Conservation (phyloP, 2,113 vertebrate species). For the Solea solea region DNA sequence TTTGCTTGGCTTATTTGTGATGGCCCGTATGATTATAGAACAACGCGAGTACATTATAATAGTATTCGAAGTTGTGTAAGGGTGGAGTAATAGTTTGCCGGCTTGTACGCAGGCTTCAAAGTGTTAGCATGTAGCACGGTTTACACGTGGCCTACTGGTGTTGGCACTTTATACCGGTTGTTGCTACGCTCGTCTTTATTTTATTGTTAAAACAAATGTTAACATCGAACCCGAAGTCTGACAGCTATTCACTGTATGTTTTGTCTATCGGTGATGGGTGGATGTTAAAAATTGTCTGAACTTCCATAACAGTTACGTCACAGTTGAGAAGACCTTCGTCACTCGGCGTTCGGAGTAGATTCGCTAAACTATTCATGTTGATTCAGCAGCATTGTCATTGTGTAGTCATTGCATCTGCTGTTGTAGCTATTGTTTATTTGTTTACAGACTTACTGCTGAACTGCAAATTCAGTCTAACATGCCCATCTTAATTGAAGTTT, state of each 20-base stretch:
- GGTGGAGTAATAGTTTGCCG: not conserved
- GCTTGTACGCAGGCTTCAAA: not conserved
- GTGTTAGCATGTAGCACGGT: slow-evolving; percentile 61
- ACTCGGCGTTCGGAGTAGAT: not conserved
- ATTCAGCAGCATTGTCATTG: too few relatives aligned
- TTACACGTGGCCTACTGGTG: slow-evolving; percentile 72
- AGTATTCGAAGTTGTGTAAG: too few relatives aligned
- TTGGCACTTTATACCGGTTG: slow-evolving; percentile 18
- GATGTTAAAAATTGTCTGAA: not conserved
- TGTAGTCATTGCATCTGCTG: too few relatives aligned
- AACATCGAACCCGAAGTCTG: too few relatives aligned
- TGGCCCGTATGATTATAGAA: too few relatives aligned
- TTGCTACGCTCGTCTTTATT: not conserved
- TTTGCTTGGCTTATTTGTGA: too few relatives aligned
- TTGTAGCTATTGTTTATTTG: too few relatives aligned
- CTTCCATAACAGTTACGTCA: slow-evolving; percentile 5
- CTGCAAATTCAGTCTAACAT: too few relatives aligned
- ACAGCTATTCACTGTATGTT: rapidly evolving
- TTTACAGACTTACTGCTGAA: too few relatives aligned
- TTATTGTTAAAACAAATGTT: not conserved
- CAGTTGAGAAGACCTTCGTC: slow-evolving; percentile 29
- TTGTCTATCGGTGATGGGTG: rapidly evolving
- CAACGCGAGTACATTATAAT: too few relatives aligned
- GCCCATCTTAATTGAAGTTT: too few relatives aligned
- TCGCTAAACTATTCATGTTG: too few relatives aligned